Percentiles rank a stretch among this genome's conserved stretches.
These are phyloP conservation scores for Drosophila cardini DNA, from an alignment of 1,140 invertebrate species.

Conservation along the genomic window DNA sequence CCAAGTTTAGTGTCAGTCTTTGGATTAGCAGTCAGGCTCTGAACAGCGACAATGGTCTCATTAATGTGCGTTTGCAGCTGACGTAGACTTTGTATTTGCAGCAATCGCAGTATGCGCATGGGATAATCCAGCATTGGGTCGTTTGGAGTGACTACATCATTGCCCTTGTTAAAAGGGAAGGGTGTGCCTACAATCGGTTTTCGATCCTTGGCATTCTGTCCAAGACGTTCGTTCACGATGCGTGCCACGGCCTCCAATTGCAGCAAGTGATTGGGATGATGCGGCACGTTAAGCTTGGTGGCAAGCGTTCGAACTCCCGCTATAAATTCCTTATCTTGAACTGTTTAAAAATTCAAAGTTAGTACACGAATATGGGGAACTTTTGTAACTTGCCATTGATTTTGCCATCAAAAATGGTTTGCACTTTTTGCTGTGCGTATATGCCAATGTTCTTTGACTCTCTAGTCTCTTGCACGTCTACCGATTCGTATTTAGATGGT, in stretches of 20 bases:
- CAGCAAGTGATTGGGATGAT: slow-evolving; percentile 92
- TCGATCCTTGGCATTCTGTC: slow-evolving; percentile 88
- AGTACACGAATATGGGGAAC: background rate
- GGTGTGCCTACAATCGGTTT: slow-evolving; percentile 88
- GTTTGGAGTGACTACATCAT: slow-evolving; percentile 85
- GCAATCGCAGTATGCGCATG: slow-evolving; percentile 92
- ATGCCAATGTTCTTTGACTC: slow-evolving; percentile 85
- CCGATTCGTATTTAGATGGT: slow-evolving; percentile 89
- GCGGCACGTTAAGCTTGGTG: slow-evolving; percentile 91
- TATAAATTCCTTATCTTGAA: slow-evolving; percentile 93
- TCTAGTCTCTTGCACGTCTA: slow-evolving; percentile 87
- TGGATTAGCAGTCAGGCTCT: slow-evolving; percentile 97
- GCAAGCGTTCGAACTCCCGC: slow-evolving; percentile 91
- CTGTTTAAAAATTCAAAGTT: slow-evolving; percentile 85
- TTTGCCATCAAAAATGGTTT: slow-evolving; percentile 68
- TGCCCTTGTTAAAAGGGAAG: slow-evolving; percentile 87
- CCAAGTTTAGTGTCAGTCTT: slow-evolving; percentile 98
- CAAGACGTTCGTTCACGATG: slow-evolving; percentile 88
- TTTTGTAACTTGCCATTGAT: slow-evolving; percentile 85
- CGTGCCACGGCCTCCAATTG: slow-evolving; percentile 91
- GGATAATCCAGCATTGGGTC: slow-evolving; percentile 91
- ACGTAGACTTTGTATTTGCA: slow-evolving; percentile 96
- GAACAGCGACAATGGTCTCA: slow-evolving; percentile 95
- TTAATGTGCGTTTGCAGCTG: slow-evolving; percentile 97
- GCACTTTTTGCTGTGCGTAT: slow-evolving; percentile 42